A percentile compares a stretch with the other conserved stretches of the same genome.
phyloP scores from a whole-genome alignment of 2,113 vertebrate species.

The Etheostoma cragini region DNA sequence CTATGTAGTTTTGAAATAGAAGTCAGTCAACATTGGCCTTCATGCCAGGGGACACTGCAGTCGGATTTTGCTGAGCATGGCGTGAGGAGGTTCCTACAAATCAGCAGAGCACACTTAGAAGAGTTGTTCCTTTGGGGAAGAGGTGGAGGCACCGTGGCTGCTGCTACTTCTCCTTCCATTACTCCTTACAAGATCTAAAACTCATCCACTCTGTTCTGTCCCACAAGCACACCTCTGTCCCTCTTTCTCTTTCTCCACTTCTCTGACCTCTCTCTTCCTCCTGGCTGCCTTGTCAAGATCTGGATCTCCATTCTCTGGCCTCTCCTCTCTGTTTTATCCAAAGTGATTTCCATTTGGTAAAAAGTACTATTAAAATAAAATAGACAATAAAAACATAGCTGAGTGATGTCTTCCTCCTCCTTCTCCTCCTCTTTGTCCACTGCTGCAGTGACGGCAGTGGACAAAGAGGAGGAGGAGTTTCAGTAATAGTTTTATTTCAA shows the following conservation, averaged over 20 bases:
- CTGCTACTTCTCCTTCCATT: neutral
- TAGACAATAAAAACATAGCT: too few relatives aligned
- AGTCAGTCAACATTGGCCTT: neutral
- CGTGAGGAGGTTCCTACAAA: neutral
- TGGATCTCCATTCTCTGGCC: neutral
- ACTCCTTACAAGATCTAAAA: neutral
- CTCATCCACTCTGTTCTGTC: neutral
- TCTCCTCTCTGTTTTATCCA: too few relatives aligned
- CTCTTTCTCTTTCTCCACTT: neutral
- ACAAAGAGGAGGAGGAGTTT: too few relatives aligned
- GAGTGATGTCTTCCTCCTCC: too few relatives aligned
- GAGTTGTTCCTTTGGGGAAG: neutral
- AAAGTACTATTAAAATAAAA: too few relatives aligned
- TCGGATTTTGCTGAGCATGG: neutral
- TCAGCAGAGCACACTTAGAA: neutral
- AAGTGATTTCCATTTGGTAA: too few relatives aligned
- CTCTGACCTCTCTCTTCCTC: neutral
- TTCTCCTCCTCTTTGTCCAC: too few relatives aligned
- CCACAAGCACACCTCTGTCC: neutral
- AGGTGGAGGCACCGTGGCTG: neutral
- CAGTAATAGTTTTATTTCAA: slow-evolving; percentile 14
- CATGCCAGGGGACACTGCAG: neutral
- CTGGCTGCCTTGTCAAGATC: neutral
- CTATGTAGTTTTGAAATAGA: neutral
- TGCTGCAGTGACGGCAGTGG: too few relatives aligned